These are phyloP conservation scores for Antrozous pallidus DNA, from an alignment of 2,797 vertebrate species.

Conservation along the genomic window DNA sequence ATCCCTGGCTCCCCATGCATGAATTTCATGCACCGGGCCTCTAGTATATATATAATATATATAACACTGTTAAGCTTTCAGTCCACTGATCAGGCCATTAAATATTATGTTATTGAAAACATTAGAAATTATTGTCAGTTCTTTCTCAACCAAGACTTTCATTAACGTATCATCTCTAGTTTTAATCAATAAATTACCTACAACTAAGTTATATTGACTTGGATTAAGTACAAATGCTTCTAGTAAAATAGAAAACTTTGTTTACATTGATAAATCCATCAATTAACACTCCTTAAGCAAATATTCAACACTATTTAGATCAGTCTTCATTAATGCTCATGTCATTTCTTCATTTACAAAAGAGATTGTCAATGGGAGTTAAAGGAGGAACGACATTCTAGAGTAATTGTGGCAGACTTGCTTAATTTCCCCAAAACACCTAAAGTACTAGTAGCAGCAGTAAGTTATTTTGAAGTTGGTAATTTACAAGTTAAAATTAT, in stretches of 20 bases:
- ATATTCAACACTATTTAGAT: constrained; percentile 25
- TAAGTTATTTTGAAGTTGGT: constrained; percentile 25
- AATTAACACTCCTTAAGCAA: constrained; percentile 33
- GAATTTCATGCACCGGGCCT: too few species aligned
- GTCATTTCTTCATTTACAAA: background rate
- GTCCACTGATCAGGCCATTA: background rate
- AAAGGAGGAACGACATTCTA: background rate
- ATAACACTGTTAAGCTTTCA: constrained; percentile 14
- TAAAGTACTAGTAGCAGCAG: background rate
- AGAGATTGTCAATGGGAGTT: background rate
- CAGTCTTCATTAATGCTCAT: background rate
- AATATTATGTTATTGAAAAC: constrained; percentile 41
- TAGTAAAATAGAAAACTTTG: constrained; percentile 39
- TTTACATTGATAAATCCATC: constrained; percentile 16
- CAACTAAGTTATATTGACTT: constrained; percentile 18
- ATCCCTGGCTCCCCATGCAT: too few species aligned
- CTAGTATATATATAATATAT: background rate
- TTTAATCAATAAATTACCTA: constrained; percentile 35
- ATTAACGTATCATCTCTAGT: constrained; percentile 28
- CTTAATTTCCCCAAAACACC: background rate
- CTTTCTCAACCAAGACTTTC: constrained; percentile 16
- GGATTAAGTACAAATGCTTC: constrained; percentile 25
- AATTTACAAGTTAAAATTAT: constrained; percentile 19
- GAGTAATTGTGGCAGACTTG: background rate
- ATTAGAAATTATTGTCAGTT: constrained; percentile 11